Base-by-base conservation (phyloP, 2,888 invertebrate genomes). In the Ennomos quercinarius region DNA sequence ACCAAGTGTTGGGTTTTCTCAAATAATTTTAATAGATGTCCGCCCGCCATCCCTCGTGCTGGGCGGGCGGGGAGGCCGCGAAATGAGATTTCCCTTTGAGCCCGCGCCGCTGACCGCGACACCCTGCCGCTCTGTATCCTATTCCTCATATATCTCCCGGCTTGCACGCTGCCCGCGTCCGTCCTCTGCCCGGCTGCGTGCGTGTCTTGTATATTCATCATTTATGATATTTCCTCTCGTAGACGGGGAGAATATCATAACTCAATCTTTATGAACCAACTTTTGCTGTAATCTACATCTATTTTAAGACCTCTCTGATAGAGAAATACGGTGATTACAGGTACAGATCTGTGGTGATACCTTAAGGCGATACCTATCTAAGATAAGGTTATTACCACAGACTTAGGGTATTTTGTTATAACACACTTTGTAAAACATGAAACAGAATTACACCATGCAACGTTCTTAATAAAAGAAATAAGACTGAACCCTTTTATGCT, bases 71-170 rank as follows among this genome's bases (percentile, higher is more conserved):
- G 66, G 65, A 55, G 70, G 68, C 67, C 73, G 76, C 79, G 80
- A 89, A 91, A 91, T 91, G 90, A 90, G 90, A 91, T 91, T 91
- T 91, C 89, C 89, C 90, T 91, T 89, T 91, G 90, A 80, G 86
- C 81, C 81, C 77, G 80, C 76, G 78, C 78, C 71, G 76, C 80
- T 87, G 85, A 87, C 88, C 89, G 83, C 86, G 84, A 81, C 81
- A 74, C 77, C 81, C 78, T 74, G 73, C 73, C 73, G 68, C 76
- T 66, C 73, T 74, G 76, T 78, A 78, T 80, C 79, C 74, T 79
- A 75, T 76, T 81, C 76, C 82, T 78, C 84, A 80, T 85, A 83
- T 78, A 83, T 83, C 83, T 85, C 78, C 80, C 78, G 77, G 75
- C 73, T 74, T 71, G 64, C 73, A 58, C 70, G 70, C 71, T 55